Base-by-base conservation (phyloP, 2,113 vertebrate genomes). In the Ardeotis arabs region DNA sequence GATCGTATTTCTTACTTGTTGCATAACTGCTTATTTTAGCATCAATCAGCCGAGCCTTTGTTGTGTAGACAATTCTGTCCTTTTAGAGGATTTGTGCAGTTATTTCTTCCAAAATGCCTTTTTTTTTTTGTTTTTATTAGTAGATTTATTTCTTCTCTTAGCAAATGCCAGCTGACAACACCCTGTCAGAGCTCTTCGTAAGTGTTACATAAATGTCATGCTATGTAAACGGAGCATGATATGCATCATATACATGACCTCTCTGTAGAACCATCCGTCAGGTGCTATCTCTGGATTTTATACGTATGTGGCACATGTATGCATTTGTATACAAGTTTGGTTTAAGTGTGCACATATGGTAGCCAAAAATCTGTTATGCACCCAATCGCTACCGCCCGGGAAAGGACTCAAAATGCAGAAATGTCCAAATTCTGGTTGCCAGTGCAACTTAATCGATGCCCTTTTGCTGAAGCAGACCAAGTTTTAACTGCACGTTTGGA, bases 81-180 rank as follows among this genome's bases (percentile, higher is more conserved):
- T 90, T 84, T 96, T 52, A 75, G 94, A 97, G 93, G 94, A 96
- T 95, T 95, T 94, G 92, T 95, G 95, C 88, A 82, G 95, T 94
- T 93, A 84, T 89, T 88, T 94, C 93, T 93, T 70, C 81, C 95
- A 79, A 95, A 97, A 93, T 59, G 90, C 85, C 23, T 97, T 87
- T 95, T 95, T 90, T 96, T 90, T 91, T 21, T 20, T 50, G 96
- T 89, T 96, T 97, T 97, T 96, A 95, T 95, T 97, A 97, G 97
- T 97, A 95, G 94, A 94, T 98, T 97, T 97, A 97, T 98, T 97
- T 97, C 93, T 97, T 83, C 92, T 96, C 93, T 97, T 95, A 93
- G 96, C 88, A 97, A 97, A 96, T 62, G 89, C 96, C 88, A 90
- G 52, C 96, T 97, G 97, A 96, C 97, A 97, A 95, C 94, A 95